Conservation (phyloP, 1,140 invertebrate genomes). For the Nilaparvata lugens region DNA sequence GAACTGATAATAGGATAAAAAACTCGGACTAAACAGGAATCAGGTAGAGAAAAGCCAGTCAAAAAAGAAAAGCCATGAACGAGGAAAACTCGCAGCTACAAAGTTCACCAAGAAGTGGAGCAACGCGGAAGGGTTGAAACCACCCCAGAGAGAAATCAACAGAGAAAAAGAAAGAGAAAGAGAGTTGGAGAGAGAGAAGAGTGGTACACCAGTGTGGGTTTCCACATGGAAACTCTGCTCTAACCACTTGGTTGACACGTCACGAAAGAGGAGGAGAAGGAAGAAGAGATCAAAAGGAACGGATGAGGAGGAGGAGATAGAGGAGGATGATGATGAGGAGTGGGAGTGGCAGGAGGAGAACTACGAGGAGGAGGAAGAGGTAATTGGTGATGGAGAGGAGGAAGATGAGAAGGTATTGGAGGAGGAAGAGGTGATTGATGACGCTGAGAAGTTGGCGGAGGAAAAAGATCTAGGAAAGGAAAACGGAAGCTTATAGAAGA, state of each 20-base stretch:
- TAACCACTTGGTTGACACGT: constrained; percentile 1
- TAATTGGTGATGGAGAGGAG: too few relatives aligned
- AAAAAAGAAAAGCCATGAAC: background rate
- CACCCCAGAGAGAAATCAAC: background rate
- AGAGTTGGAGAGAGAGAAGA: too few relatives aligned
- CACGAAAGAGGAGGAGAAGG: background rate
- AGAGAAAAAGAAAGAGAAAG: too few relatives aligned
- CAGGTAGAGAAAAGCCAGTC: too few relatives aligned
- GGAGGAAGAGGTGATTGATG: background rate
- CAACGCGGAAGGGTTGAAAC: background rate
- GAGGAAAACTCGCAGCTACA: background rate
- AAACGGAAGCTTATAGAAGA: background rate
- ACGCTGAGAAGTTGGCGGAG: too few relatives aligned
- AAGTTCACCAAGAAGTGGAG: background rate
- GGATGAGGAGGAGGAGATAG: background rate
- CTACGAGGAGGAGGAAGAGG: background rate
- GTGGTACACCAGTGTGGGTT: too few relatives aligned
- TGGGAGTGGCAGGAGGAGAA: background rate
- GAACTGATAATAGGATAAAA: too few relatives aligned
- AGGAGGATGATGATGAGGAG: background rate
- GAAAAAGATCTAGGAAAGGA: background rate
- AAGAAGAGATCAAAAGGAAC: background rate
- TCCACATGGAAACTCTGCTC: too few relatives aligned
- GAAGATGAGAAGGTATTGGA: background rate
- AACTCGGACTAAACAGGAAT: too few relatives aligned